phyloP scores from a whole-genome alignment of 1,140 invertebrate species.

The Lepidostoma basale region DNA sequence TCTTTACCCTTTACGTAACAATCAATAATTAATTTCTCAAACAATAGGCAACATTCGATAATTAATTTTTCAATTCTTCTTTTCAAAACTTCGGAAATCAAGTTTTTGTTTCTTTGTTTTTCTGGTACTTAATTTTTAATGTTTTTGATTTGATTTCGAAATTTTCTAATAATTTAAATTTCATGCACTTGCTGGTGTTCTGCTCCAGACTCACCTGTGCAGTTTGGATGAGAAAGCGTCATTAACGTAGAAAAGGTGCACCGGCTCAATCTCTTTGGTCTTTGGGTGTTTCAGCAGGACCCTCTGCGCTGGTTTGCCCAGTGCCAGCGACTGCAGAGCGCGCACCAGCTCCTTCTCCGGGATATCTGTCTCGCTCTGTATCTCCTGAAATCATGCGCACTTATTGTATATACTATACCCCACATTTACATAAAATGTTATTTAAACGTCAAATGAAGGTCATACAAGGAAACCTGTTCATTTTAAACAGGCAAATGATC shows the following conservation, averaged over 20 bases:
- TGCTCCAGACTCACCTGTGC: constrained; percentile 75
- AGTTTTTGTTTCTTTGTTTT: too few species aligned
- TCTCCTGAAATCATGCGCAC: constrained; percentile 68
- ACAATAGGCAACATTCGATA: background rate
- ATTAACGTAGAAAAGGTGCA: constrained; percentile 94
- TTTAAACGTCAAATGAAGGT: too few species aligned
- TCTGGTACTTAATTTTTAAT: too few species aligned
- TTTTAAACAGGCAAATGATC: too few species aligned
- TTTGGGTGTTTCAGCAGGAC: constrained; percentile 92
- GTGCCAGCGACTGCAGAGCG: constrained; percentile 94
- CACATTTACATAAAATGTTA: too few species aligned
- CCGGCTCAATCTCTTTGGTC: constrained; percentile 95
- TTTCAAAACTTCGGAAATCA: too few species aligned
- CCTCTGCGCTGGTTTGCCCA: constrained; percentile 97
- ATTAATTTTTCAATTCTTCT: too few species aligned
- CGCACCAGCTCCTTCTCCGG: constrained; percentile 95
- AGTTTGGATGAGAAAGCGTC: constrained; percentile 98
- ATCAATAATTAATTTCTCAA: background rate
- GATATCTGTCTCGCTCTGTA: constrained; percentile 97
- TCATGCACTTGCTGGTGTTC: background rate
- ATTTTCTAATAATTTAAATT: too few species aligned
- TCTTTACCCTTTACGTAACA: constrained; percentile 77
- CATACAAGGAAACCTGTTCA: too few species aligned
- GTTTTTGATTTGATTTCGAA: too few species aligned
- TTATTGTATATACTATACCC: background rate